These are phyloP conservation scores for Maconellicoccus hirsutus DNA, from an alignment of 1,140 invertebrate genomes.

Conservation along the genomic window DNA sequence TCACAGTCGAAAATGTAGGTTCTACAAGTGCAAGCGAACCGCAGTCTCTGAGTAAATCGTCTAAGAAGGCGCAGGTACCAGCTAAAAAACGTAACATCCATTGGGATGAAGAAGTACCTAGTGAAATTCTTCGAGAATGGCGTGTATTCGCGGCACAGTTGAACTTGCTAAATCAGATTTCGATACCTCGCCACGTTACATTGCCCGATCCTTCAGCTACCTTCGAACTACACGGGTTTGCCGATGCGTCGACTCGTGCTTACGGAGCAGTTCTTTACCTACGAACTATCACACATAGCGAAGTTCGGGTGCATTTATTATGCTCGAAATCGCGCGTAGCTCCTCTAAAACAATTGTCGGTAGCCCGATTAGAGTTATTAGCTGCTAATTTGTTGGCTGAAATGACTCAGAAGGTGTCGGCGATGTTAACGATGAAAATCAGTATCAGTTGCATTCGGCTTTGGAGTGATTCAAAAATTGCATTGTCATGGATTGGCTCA, in stretches of 20 bases:
- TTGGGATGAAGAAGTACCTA: conserved; percentile 24
- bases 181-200: conserved; percentile 18
- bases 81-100: neutral
- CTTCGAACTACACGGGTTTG: conserved; percentile 31
- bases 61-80: too few species aligned
- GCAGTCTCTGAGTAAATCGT: too few species aligned
- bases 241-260: conserved; percentile 33
- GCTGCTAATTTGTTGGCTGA: conserved; percentile 35
- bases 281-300: conserved; percentile 24
- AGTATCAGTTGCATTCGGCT: conserved; percentile 22
- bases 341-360: conserved; percentile 30
- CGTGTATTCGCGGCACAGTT: neutral
- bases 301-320: conserved; percentile 25
- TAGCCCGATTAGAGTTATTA: conserved; percentile 40
- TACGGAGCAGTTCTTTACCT: conserved; percentile 35
- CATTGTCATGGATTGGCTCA: conserved; percentile 32
- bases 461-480: conserved; percentile 34
- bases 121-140: conserved; percentile 11
- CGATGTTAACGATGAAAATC: conserved; percentile 17
- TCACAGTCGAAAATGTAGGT: neutral
- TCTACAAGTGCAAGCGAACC: too few species aligned
- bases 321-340: conserved; percentile 28
- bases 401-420: conserved; percentile 30
- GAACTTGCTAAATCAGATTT: neutral
- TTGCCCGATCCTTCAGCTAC: neutral